Evolutionary conservation across 1,140 invertebrate genomes (phyloP).

Genomic region (Sinella curviseta): DNA sequence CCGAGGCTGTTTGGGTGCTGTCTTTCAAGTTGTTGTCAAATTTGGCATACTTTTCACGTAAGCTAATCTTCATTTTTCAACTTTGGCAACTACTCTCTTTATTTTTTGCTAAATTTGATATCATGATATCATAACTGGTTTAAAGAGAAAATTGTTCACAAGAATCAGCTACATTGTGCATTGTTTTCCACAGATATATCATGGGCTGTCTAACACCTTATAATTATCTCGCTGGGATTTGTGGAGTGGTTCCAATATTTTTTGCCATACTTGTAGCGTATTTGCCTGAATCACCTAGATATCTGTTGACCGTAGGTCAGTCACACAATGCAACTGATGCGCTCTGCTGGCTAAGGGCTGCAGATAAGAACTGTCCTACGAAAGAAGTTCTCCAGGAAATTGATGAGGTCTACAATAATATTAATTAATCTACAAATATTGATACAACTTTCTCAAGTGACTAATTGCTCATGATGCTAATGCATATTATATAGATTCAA

Average conservation of each 20-base stretch:
- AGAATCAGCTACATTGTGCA: no score
- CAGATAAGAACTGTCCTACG: slow-evolving; percentile 36
- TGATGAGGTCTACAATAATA: not conserved
- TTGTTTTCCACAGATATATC: slow-evolving; percentile 52
- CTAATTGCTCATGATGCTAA: not conserved
- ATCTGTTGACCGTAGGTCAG: slow-evolving; percentile 21
- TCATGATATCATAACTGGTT: not conserved
- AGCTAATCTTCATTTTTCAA: no score
- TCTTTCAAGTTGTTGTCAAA: slow-evolving; percentile 23
- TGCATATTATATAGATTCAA: slow-evolving; percentile 23
- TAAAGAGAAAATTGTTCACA: not conserved
- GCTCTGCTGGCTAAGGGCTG: slow-evolving; percentile 18
- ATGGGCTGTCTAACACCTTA: slow-evolving; percentile 23
- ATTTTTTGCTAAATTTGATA: not conserved
- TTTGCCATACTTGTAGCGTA: slow-evolving; percentile 13
- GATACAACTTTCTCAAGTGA: not conserved
- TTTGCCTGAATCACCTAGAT: slow-evolving; percentile 35
- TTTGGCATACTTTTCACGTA: slow-evolving; percentile 21
- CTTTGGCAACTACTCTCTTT: not conserved
- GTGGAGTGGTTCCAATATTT: slow-evolving; percentile 16
- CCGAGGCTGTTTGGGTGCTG: slow-evolving; percentile 9
- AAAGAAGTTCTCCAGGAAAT: slow-evolving; percentile 51
- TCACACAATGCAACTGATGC: not conserved
- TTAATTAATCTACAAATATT: not conserved
- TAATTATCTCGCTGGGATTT: slow-evolving; percentile 8